phyloP scores from a whole-genome alignment of 2,113 vertebrate genomes.

The Himantopus leucocephalus region DNA sequence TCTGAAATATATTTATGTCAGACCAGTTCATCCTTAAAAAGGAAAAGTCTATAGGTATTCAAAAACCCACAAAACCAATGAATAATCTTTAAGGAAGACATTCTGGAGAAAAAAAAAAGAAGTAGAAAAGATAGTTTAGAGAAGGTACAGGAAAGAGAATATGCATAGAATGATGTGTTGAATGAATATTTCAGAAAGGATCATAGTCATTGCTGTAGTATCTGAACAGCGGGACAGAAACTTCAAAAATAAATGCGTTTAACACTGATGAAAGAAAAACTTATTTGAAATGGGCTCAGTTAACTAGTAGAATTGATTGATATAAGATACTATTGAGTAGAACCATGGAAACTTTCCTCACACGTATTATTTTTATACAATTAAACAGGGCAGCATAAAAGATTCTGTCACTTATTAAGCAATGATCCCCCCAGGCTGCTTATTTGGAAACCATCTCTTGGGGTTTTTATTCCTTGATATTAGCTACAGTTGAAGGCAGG shows the following conservation, averaged over 20 bases:
- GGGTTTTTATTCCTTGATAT: neutral
- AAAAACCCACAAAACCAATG: neutral
- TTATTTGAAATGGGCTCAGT: neutral
- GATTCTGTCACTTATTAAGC: neutral
- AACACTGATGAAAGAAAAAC: neutral
- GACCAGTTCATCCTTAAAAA: neutral
- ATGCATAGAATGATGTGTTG: neutral
- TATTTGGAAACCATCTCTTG: neutral
- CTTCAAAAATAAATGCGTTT: neutral
- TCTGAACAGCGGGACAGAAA: neutral
- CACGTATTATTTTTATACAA: neutral
- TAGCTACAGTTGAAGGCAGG: neutral
- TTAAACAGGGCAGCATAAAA: neutral
- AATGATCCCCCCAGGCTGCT: neutral
- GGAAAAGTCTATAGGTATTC: neutral
- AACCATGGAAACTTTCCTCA: neutral
- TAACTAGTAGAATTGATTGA: neutral
- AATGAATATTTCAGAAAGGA: neutral
- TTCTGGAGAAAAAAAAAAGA: neutral
- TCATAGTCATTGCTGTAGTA: neutral
- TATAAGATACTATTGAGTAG: neutral
- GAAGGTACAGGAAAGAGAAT: neutral
- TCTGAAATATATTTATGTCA: neutral
- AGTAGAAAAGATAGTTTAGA: neutral
- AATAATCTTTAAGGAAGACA: neutral